phyloP scores from a whole-genome alignment of 1,140 invertebrate genomes.

The Doryteuthis pealeii region DNA sequence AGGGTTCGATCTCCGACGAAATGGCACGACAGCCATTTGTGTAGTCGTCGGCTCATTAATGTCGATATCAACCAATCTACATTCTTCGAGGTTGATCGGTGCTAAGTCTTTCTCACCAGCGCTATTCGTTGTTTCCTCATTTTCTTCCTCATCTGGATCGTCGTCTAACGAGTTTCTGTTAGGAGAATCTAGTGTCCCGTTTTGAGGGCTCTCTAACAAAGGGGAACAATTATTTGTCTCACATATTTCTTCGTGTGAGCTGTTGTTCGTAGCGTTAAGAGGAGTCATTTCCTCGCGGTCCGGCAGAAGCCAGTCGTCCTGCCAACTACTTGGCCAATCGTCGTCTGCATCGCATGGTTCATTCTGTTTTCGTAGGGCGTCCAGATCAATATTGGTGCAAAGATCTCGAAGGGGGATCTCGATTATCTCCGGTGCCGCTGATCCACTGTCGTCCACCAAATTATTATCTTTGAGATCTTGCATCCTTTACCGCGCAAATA shows the following conservation, averaged over 20 bases:
- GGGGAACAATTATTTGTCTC: background rate
- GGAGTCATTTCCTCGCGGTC: background rate
- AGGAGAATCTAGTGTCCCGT: background rate
- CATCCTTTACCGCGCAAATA: conserved; percentile 32
- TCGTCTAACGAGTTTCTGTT: background rate
- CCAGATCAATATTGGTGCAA: conserved; percentile 35
- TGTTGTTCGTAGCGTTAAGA: background rate
- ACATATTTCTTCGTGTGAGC: background rate
- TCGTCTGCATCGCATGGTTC: background rate
- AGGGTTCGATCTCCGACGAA: background rate
- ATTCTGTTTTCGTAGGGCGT: conserved; percentile 15
- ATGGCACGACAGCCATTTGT: background rate
- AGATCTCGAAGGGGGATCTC: conserved; percentile 45
- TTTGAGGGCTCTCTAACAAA: background rate
- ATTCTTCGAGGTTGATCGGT: background rate
- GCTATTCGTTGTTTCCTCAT: background rate
- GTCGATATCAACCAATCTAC: background rate
- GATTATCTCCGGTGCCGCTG: conserved; percentile 36
- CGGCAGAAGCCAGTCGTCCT: conserved; percentile 13
- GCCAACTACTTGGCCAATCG: conserved; percentile 13
- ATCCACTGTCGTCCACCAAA: conserved; percentile 30
- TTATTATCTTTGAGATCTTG: conserved; percentile 44
- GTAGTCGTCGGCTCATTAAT: background rate
- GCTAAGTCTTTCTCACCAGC: background rate
- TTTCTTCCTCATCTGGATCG: background rate